Base-by-base conservation (phyloP, 1,140 invertebrate species). In the Leptonema lineaticorne region DNA sequence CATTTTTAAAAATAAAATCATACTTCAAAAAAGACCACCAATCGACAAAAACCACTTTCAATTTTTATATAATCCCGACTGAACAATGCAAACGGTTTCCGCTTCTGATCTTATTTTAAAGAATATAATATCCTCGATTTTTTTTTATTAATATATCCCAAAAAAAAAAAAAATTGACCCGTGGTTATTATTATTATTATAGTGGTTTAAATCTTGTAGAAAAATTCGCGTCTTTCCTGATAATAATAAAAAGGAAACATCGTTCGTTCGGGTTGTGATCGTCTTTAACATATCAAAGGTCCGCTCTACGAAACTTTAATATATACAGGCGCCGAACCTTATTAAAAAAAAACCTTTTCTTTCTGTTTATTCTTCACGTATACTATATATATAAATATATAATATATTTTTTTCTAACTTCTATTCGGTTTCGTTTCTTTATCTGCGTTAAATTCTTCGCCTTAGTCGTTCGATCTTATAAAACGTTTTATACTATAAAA, bases 1-100 rank as follows among this genome's bases (percentile, higher is more conserved):
- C n/a, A n/a, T n/a, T n/a, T n/a, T n/a, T n/a, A n/a, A n/a, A n/a
- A n/a, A n/a, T n/a, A n/a, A n/a, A n/a, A n/a, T n/a, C n/a, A n/a
- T n/a, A n/a, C 37, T 45, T 45, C 16, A 24, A 22, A 20, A 26
- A 24, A 24, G 62, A 64, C 62, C 62, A 64, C 62, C 62, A n/a
- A 64, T 28, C 41, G 27, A 28, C 24, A 22, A n/a, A 16, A 2
- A 41, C 37, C 37, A 11, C 26, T 58, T 16, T 63, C 22, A 48
- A 64, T 18, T 50, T 64, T 64, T 26, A 16, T 30, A 33, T 26
- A 2, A 41, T 18, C 60, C 2, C 28, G 20, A 5, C 6, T 14
- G 5, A 64, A 64, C 62, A 64, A 64, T 64, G 62, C 45, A n/a
- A 64, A 64, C 45, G 18, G 62, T 64, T 64, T 64, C 62, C 62